Base-by-base conservation (phyloP, 2,797 vertebrate species). In the Crocidura indochinensis region DNA sequence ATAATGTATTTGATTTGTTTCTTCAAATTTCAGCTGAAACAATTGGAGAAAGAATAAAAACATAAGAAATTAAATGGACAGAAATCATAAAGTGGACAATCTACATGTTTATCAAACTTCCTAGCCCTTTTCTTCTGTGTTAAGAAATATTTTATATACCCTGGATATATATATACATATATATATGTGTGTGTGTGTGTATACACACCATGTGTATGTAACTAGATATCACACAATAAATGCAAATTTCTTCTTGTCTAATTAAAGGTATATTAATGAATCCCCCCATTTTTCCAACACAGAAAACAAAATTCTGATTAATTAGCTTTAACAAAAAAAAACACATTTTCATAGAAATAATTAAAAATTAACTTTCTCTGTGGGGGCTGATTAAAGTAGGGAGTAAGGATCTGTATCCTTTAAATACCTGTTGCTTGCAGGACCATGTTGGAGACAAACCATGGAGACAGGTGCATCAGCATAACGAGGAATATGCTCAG, bases 351-450 rank as follows among this genome's bases (percentile, higher is more conserved):
- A 93, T 98, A 96, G 94, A 88, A 95, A 98, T 98, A 97, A 98
- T 98, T 97, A 97, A 97, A 98, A 98, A 97, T 96, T 97, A 97
- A 97, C 97, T 97, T 97, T 96, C 96, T 97, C 97, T 97, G 85
- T n/a, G 96, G 97, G 96, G 74, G 72, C 95, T 97, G 95, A 95
- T 97, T 96, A 90, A 76, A 96, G 83, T 74, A 90, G 84, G 79
- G 93, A 97, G 78, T 73, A 86, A 24, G 79, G 86, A 53, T 44
- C 72, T 51, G 51, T 75, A 71, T 95, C 88, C 94, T 93, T 94
- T 97, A 97, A 97, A 86, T 94, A 93, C 92, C 92, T 96, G 89
- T 84, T 97, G 94, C 92, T 97, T 97, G 0, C 94, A 97, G 95
- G 95, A 96, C 95, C 92, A 2, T 89, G 67, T 78, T 68, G 81